These are phyloP conservation scores for Pseudomyrmex concolor DNA, from an alignment of 1,140 invertebrate genomes.

Conservation along the genomic window DNA sequence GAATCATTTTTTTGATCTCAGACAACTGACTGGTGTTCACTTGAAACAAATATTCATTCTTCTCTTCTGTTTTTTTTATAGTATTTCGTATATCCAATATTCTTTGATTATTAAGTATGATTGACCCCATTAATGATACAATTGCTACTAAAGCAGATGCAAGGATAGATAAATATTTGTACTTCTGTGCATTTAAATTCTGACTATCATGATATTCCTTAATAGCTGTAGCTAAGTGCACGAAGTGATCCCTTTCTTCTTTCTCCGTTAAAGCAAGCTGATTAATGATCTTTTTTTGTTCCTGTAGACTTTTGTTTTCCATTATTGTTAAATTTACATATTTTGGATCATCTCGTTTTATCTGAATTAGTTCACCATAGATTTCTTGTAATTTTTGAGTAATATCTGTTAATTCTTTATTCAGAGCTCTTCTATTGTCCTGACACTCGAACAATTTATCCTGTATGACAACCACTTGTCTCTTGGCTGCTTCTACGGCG, in stretches of 20 bases:
- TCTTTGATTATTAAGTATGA: slow-evolving; percentile 81
- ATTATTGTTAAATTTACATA: slow-evolving; percentile 82
- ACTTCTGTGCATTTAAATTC: slow-evolving; percentile 80
- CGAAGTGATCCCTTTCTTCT: slow-evolving; percentile 81
- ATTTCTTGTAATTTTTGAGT: slow-evolving; percentile 80
- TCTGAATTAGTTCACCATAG: slow-evolving; percentile 80
- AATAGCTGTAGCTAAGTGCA: slow-evolving; percentile 80
- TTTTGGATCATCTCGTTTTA: slow-evolving; percentile 80
- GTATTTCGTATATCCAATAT: slow-evolving; percentile 75
- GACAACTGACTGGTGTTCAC: background rate
- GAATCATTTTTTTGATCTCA: slow-evolving; percentile 67
- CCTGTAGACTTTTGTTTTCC: slow-evolving; percentile 81
- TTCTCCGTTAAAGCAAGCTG: slow-evolving; percentile 77
- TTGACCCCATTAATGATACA: slow-evolving; percentile 78
- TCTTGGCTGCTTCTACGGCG: slow-evolving; percentile 77
- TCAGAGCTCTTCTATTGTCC: slow-evolving; percentile 74
- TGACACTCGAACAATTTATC: slow-evolving; percentile 82
- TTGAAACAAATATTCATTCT: slow-evolving; percentile 69
- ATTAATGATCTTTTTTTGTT: slow-evolving; percentile 74
- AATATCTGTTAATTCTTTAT: slow-evolving; percentile 66
- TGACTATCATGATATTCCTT: slow-evolving; percentile 84
- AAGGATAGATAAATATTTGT: slow-evolving; percentile 82
- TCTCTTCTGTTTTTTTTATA: slow-evolving; percentile 71
- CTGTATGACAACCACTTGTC: slow-evolving; percentile 78
- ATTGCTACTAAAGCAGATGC: slow-evolving; percentile 79